Evolutionary conservation across 1,140 invertebrate species (phyloP), one percentile per base, ranked within the genome.

Genomic region (Listronotus oregonensis): DNA sequence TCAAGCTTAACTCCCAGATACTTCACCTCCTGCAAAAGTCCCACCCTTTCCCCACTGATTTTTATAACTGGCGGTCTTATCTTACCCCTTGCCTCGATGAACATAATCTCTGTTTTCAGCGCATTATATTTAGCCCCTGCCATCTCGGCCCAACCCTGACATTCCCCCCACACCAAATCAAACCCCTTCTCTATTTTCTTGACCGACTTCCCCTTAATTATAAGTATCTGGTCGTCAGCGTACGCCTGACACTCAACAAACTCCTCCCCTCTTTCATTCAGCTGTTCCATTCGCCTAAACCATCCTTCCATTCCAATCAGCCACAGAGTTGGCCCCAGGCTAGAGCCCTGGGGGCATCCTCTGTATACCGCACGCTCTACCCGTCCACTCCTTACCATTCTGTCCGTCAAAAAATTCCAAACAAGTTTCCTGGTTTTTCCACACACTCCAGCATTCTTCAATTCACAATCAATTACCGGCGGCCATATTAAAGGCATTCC

Each of bases 301-400:
- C 61, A 69, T 11, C 52, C 59, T 43, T 73, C 68, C 70, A 72
- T 66, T 7, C 47, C 32, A 1, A 72, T 27, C 10, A 70, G 34
- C 65, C 70, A 73, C 17, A 70, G 49, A 3, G 42, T 44, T 1
- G 72, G 70, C 0, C 70, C 70, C 7, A 73, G 51, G 12, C 68
- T 56, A 1, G 52, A 66, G 0, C 72, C 72, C 56, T 75, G 68
- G 9, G 69, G 71, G 34, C 73, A 73, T 8, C 73, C 73, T 51
- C 51, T 64, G 5, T 27, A 1, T 5, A 27, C 21, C 21, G 5
- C 21, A 3, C 5, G 1, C 5, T 6, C 62, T 12, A 68, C 46
- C 10, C 8, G 42, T 46, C 63, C 59, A 6, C 49, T 46, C 2
- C 15, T 61, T 18, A 69, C 58, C 9, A 52, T 54, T 18, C 60